A percentile compares a stretch with the other conserved stretches of the same genome.
phyloP scores from a whole-genome alignment of 2,888 invertebrate species.

The Nycteola revayana region DNA sequence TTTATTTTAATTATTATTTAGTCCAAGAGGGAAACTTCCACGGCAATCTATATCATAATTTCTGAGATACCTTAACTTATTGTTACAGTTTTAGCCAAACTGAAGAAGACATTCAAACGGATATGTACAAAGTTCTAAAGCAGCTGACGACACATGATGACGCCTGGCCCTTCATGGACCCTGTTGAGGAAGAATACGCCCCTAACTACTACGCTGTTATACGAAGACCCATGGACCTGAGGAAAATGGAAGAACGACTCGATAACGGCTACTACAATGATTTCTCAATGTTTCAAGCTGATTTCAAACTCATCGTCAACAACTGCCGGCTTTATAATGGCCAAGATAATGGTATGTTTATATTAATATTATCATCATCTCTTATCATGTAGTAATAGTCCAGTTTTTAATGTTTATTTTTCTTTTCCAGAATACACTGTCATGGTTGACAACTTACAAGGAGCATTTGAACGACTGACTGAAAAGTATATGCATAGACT shows the following conservation, averaged over 20 bases:
- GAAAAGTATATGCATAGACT: slow-evolving; percentile 92
- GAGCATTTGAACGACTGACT: slow-evolving; percentile 90
- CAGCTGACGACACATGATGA: slow-evolving; percentile 93
- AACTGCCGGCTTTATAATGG: slow-evolving; percentile 97
- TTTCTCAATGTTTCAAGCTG: slow-evolving; percentile 90
- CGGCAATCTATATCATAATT: too few relatives aligned
- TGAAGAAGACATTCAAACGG: slow-evolving; percentile 92
- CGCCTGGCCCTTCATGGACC: slow-evolving; percentile 97
- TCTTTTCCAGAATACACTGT: slow-evolving; percentile 88
- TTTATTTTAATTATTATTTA: too few relatives aligned
- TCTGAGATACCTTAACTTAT: too few relatives aligned
- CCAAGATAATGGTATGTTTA: slow-evolving; percentile 89
- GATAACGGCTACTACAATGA: slow-evolving; percentile 91
- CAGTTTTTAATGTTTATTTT: not conserved
- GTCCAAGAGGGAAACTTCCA: too few relatives aligned
- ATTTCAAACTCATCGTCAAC: slow-evolving; percentile 95
- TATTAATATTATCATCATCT: too few relatives aligned
- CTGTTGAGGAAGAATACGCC: slow-evolving; percentile 95
- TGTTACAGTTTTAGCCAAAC: slow-evolving; percentile 88
- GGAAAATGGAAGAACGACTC: slow-evolving; percentile 93
- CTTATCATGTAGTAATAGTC: not conserved
- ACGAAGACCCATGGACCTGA: slow-evolving; percentile 92
- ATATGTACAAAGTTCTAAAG: slow-evolving; percentile 95
- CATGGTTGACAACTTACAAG: slow-evolving; percentile 92
- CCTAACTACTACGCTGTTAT: slow-evolving; percentile 91